A percentile compares a stretch with the other conserved stretches of the same genome.
phyloP scores from a whole-genome alignment of 1,140 invertebrate species.

The Phenacoccus solenopsis region DNA sequence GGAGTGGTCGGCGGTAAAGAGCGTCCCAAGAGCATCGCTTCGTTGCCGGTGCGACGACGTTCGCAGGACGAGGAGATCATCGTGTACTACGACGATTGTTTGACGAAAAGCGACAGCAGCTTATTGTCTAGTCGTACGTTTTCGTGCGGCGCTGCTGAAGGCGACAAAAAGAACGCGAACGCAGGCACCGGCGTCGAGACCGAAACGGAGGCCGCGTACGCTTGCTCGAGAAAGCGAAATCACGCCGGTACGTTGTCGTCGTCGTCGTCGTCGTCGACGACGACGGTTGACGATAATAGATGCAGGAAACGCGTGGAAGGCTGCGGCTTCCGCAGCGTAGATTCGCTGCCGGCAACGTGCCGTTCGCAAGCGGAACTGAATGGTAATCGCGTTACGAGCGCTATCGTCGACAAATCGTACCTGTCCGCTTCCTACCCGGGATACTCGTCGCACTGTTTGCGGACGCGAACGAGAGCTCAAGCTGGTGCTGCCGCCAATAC shows the following conservation, averaged over 20 bases:
- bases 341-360: not conserved
- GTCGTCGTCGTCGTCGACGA: not conserved
- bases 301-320: not conserved
- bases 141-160: no score
- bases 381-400: not conserved
- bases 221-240: conserved; percentile 4
- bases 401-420: no score
- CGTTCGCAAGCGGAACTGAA: not conserved
- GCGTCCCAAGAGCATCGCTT: conserved; percentile 22
- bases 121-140: no score
- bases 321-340: not conserved
- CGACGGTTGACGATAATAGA: not conserved
- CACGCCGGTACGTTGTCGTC: not conserved
- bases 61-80: conserved; percentile 42
- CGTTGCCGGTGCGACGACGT: conserved; percentile 34
- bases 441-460: not conserved
- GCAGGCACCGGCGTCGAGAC: no score
- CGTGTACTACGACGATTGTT: conserved; percentile 30
- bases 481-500: not conserved
- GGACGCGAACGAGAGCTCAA: not conserved
- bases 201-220: not conserved
- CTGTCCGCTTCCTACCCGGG: not conserved
- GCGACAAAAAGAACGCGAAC: no score
- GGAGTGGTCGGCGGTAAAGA: conserved; percentile 23
- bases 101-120: conserved; percentile 21